Evolutionary conservation across 2,113 vertebrate species (phyloP).

Genomic region (Isurus oxyrinchus): DNA sequence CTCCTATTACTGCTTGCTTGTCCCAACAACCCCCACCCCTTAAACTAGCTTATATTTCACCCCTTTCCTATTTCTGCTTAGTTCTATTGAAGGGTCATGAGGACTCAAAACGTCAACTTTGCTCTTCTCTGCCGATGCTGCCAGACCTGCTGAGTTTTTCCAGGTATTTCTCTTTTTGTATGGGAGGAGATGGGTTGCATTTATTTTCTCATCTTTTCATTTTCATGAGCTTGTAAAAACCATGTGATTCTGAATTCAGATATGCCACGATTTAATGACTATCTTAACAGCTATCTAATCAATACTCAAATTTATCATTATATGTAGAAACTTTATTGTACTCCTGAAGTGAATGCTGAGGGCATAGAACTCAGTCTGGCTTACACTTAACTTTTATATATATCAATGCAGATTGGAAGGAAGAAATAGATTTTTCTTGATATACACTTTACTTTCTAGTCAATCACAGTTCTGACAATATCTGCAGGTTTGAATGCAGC

Average conservation of each 20-base stretch:
- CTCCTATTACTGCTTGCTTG: too few species aligned
- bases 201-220: not conserved
- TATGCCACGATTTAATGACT: not conserved
- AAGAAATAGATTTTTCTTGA: not conserved
- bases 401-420: not conserved
- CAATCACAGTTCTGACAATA: not conserved
- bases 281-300: not conserved
- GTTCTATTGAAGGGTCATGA: too few species aligned
- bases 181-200: not conserved
- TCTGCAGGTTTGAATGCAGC: not conserved
- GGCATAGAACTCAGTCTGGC: not conserved
- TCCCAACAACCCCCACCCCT: too few species aligned
- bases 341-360: not conserved
- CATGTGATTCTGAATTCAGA: not conserved
- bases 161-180: too few species aligned
- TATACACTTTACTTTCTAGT: not conserved
- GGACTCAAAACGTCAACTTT: too few species aligned
- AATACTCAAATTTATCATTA: not conserved
- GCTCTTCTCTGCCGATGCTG: too few species aligned
- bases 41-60: too few species aligned
- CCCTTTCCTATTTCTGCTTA: too few species aligned
- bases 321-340: not conserved
- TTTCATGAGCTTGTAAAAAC: not conserved
- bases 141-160: too few species aligned
- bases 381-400: not conserved